phyloP scores from a whole-genome alignment of 2,113 vertebrate species.

The Dromas ardeola region DNA sequence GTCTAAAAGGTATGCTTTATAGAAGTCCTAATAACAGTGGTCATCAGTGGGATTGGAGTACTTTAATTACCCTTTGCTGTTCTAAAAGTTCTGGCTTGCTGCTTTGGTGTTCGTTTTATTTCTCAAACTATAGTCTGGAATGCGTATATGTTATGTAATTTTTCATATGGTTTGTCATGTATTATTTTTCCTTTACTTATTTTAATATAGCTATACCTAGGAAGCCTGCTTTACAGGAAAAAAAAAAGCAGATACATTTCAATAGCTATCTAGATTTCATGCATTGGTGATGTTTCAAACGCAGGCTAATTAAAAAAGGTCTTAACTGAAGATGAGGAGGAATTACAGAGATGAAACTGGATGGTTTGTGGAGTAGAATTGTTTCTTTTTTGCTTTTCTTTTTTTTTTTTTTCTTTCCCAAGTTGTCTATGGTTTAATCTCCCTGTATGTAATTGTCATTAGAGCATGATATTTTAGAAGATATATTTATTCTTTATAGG shows the following conservation, averaged over 20 bases:
- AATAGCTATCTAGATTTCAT: neutral
- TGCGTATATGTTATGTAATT: neutral
- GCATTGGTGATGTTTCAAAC: neutral
- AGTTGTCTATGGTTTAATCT: neutral
- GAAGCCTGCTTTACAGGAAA: neutral
- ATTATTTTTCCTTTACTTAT: neutral
- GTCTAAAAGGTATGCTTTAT: neutral
- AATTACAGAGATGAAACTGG: neutral
- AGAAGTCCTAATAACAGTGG: neutral
- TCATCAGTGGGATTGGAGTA: neutral
- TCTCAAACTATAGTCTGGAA: neutral
- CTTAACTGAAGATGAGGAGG: neutral
- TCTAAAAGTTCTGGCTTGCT: neutral
- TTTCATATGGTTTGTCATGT: neutral
- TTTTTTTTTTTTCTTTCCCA: neutral
- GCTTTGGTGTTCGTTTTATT: neutral
- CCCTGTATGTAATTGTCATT: neutral
- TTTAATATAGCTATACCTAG: neutral
- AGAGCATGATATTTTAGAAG: neutral
- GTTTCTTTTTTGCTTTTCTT: neutral
- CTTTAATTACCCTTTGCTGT: neutral
- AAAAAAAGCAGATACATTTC: neutral
- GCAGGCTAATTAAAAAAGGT: neutral
- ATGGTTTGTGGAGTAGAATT: neutral
- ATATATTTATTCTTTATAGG: neutral